These are phyloP conservation scores for Antennarius striatus DNA, from an alignment of 2,113 vertebrate genomes.

Conservation along the genomic window DNA sequence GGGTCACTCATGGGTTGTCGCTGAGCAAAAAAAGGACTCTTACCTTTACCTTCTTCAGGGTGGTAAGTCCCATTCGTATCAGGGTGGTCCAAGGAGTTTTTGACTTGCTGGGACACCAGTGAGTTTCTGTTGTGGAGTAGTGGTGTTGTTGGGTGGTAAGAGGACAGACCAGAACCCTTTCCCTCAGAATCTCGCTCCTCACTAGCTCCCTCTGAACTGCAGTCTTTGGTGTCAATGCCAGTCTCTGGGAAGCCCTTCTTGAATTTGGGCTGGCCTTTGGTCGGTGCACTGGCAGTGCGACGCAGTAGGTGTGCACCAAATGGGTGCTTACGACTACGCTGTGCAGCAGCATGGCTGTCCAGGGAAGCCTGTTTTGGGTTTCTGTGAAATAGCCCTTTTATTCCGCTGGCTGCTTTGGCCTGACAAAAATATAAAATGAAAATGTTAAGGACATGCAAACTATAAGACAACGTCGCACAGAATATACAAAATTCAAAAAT, in stretches of 20 bases:
- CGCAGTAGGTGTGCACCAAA: slow-evolving; percentile 93
- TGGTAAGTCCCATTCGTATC: slow-evolving; percentile 80
- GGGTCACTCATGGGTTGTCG: slow-evolving; percentile 84
- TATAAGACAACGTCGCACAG: neutral
- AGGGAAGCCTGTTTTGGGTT: slow-evolving; percentile 97
- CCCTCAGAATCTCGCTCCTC: slow-evolving; percentile 80
- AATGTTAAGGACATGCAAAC: slow-evolving; percentile 26
- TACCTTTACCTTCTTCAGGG: slow-evolving; percentile 89
- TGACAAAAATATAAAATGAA: slow-evolving; percentile 73
- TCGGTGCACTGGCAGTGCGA: slow-evolving; percentile 94
- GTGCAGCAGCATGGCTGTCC: slow-evolving; percentile 98
- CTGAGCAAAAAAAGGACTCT: slow-evolving; percentile 73
- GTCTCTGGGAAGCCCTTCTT: slow-evolving; percentile 90
- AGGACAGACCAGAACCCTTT: slow-evolving; percentile 68
- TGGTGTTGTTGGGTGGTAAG: slow-evolving; percentile 54
- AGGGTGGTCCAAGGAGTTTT: slow-evolving; percentile 56
- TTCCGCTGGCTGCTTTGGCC: slow-evolving; percentile 90
- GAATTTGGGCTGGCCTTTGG: slow-evolving; percentile 91
- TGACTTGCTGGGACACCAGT: slow-evolving; percentile 58
- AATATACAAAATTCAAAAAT: neutral
- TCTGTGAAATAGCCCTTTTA: slow-evolving; percentile 98
- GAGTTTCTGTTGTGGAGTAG: slow-evolving; percentile 79
- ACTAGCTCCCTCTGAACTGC: slow-evolving; percentile 83
- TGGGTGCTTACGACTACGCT: slow-evolving; percentile 88
- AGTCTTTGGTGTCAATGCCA: slow-evolving; percentile 86